Percentiles rank a stretch among this genome's conserved stretches.
Conservation (phyloP, 2,888 invertebrate species). For the Laothoe populi region DNA sequence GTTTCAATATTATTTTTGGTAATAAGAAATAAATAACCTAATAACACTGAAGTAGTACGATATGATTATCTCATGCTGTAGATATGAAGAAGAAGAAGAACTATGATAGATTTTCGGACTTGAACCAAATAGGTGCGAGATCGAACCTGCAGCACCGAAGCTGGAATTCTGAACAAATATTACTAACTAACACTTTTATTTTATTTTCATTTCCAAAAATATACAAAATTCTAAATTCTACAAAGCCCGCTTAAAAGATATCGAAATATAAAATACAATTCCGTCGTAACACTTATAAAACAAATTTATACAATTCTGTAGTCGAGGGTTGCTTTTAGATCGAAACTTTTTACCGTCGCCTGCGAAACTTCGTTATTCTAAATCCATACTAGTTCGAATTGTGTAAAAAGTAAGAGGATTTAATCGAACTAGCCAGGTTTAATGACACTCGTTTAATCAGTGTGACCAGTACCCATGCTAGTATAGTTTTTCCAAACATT, state of each 20-base stretch:
- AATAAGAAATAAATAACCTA: no score
- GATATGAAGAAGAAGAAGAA: no score
- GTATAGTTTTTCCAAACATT: no score
- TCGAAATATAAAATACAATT: conserved; percentile 5
- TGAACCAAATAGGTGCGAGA: no score
- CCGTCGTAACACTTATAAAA: conserved; percentile 14
- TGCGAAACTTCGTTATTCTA: conserved; percentile 14
- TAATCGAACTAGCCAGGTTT: background rate
- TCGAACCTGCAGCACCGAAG: no score
- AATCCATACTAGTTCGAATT: conserved; percentile 16
- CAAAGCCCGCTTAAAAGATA: conserved; percentile 4
- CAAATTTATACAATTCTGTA: conserved; percentile 22
- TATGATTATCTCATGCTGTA: no score
- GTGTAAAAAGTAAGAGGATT: conserved; percentile 12
- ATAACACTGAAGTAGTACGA: no score
- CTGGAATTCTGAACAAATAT: no score
- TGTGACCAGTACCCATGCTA: background rate
- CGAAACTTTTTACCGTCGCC: conserved; percentile 14
- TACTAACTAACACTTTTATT: background rate
- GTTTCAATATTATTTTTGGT: no score
- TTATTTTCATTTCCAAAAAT: background rate
- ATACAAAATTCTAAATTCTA: background rate
- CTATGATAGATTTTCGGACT: no score
- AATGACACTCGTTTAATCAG: background rate
- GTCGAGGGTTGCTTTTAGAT: background rate